Evolutionary conservation across 23 tunicate genomes (phyloP).

Genomic region (Halocynthia aurantium): DNA sequence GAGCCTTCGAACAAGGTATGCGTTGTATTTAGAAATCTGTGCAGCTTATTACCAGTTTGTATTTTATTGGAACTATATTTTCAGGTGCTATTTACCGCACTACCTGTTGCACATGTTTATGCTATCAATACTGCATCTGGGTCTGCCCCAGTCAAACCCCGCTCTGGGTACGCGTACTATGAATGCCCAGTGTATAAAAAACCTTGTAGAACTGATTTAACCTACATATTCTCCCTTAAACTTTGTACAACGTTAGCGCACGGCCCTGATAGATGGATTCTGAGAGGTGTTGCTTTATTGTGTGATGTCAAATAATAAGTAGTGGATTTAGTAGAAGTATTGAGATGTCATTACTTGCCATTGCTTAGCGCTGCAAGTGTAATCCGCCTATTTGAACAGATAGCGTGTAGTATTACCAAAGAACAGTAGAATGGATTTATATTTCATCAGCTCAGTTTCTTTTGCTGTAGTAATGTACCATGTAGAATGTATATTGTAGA

Average conservation of each 20-base stretch:
- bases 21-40: too few relatives aligned
- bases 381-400: too few relatives aligned
- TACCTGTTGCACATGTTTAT: conserved; percentile 98
- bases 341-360: too few relatives aligned
- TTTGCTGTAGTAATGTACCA: too few relatives aligned
- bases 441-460: too few relatives aligned
- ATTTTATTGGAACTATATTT: neutral
- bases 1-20: conserved; percentile 85
- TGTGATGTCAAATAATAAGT: conserved; percentile 77
- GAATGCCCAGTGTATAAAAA: conserved; percentile 95
- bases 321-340: neutral
- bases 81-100: conserved; percentile 66
- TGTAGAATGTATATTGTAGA: too few relatives aligned
- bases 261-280: conserved; percentile 88
- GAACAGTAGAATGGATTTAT: too few relatives aligned
- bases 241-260: conserved; percentile 66
- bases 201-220: conserved; percentile 87
- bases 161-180: conserved; percentile 65
- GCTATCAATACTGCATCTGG: conserved; percentile 57
- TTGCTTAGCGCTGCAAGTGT: too few relatives aligned
- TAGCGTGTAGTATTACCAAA: too few relatives aligned
- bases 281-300: conserved; percentile 83
- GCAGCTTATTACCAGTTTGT: too few relatives aligned
- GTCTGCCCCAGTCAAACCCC: conserved; percentile 37
- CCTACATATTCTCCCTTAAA: conserved; percentile 76